Base-by-base conservation (phyloP, 1,140 invertebrate species). In the Eurytemora carolleeae region DNA sequence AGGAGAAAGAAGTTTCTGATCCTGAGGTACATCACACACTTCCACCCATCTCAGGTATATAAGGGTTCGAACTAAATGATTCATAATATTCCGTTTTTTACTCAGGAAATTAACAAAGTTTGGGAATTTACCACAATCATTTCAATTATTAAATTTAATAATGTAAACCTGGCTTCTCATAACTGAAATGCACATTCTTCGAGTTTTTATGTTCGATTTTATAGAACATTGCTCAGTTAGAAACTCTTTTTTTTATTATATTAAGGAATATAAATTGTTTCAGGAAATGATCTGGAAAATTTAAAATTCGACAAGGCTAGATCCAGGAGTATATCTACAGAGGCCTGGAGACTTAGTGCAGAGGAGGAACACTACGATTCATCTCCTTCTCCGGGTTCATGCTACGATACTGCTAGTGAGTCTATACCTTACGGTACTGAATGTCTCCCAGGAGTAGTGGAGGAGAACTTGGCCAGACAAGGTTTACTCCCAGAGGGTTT, bases 351-450 rank as follows among this genome's bases (percentile, higher is more conserved):
- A n/a, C 7, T 44, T 7, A n/a, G 7, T 7, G 31, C 31, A n/a
- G 31, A 44, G n/a, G 31, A 44, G n/a, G 31, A 44, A n/a, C 56
- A 57, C 19, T 57, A 57, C 21, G 56, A 57, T 18, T 57, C 56
- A 15, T 20, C 18, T 19, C 56, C 56, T 3, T 20, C 18, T 25
- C 56, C 56, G 15, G 31, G 7, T 12, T 44, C 31, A 44, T 20
- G 56, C 56, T 57, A 57, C 24, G 56, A 57, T 57, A 57, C 56
- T 20, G 56, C 56, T 3, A 20, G 18, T 17, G 56, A 57, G 23
- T 57, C 56, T 25, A 23, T 7, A 7, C 31, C 31, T n/a, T 44
- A 44, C n/a, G 31, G 31, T n/a, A 44, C 7, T 44, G 31, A 44
- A 44, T 12, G 7, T 44, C 31, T 44, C 7, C 31, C 31, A 44